Evolutionary conservation across 92 coral and sea anemone species (phyloP), one percentile per base, ranked within the genome.

Genomic region (Micromussa lordhowensis): DNA sequence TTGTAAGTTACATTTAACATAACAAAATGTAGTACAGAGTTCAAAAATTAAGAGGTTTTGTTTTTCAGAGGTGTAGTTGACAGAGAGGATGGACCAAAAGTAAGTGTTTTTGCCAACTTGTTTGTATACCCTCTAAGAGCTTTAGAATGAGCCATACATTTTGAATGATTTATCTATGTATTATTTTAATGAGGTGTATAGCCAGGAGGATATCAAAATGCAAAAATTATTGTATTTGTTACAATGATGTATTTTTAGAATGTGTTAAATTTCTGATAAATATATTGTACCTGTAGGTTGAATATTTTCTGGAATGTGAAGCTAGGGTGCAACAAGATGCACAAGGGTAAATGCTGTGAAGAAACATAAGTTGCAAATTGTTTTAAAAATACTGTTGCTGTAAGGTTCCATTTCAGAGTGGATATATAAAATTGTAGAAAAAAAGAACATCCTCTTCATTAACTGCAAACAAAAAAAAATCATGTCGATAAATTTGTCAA

Each of bases 301-400:
- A 68, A 68, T 30, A 68, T 68, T 68, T 68, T 21, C 72, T 22
- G 72, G 72, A 21, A 68, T 21, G 72, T 68, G 72, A 68, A 68
- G n/a, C 72, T 30, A 68, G 29, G 29, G 72, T 68, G 72, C 72
- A 68, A 68, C 72, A 68, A 68, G 72, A 68, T 68, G 24, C 21
- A 68, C 21, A 15, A 68, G 72, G 72, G 72, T 68, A 68, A 68
- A 68, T 15, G n/a, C 72, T 68, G 72, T 68, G 2, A 15, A 12
- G 71, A 66, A 68, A 68, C 72, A 15, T 68, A 68, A 15, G n/a
- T 68, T 26, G 72, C 29, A 68, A 68, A 68, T 68, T 68, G 31
- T 40, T 40, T 40, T 40, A 40, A 40, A 40, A 40, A 40, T 40
- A 40, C 3, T 40, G 48, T 40, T 1, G 48, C 48, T 40, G 48